Evolutionary conservation across 2,797 vertebrate species (phyloP).

Genomic region (Enteromius unitaeniatus): DNA sequence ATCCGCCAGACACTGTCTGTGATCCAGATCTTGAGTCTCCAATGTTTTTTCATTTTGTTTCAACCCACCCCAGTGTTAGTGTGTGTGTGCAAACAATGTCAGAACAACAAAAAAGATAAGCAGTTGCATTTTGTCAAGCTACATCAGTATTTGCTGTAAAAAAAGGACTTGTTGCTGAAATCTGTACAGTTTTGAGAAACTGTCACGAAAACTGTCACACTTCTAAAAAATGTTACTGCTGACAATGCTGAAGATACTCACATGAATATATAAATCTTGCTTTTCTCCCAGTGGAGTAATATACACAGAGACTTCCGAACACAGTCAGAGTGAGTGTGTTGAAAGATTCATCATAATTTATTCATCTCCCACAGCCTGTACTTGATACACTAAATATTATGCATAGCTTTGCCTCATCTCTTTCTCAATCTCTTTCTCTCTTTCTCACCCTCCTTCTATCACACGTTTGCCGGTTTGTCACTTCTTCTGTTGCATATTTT

Average conservation of each 20-base stretch:
- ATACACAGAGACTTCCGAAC: background rate
- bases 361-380: slow-evolving; percentile 25
- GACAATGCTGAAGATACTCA: background rate
- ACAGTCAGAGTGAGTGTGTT: background rate
- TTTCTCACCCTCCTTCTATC: slow-evolving; percentile 1
- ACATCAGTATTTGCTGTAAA: background rate
- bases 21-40: no score
- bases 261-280: background rate
- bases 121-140: background rate
- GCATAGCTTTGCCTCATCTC: slow-evolving; percentile 7
- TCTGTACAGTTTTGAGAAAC: background rate
- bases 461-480: background rate
- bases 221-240: background rate
- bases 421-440: slow-evolving; percentile 2
- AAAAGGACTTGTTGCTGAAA: background rate
- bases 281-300: background rate
- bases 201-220: background rate
- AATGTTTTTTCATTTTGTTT: background rate
- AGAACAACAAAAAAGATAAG: background rate
- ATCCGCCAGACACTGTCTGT: no score
- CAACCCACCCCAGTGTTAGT: background rate
- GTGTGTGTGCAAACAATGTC: background rate
- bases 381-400: slow-evolving; percentile 36
- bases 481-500: slow-evolving; percentile 56
- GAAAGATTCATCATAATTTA: slow-evolving; percentile 27